Base-by-base conservation (phyloP, 2,888 invertebrate species). In the Diachrysia chrysitis region DNA sequence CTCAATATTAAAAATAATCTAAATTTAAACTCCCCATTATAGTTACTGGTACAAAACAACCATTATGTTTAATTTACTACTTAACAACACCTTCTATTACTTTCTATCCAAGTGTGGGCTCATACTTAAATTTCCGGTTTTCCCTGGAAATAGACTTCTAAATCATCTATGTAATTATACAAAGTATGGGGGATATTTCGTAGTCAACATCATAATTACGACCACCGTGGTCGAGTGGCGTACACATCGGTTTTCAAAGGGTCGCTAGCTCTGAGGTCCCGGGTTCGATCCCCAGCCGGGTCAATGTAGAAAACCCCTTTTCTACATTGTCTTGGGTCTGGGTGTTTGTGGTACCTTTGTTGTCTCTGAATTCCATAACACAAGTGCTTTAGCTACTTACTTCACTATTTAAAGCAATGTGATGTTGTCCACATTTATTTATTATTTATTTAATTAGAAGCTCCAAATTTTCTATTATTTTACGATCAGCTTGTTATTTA, bases 401-500 rank as follows among this genome's bases (percentile, higher is more conserved):
- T n/a, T n/a, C n/a, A n/a, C n/a, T n/a, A n/a, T n/a, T n/a, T n/a
- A n/a, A n/a, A n/a, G n/a, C n/a, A n/a, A n/a, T n/a, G n/a, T n/a
- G n/a, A n/a, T n/a, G n/a, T n/a, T n/a, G n/a, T n/a, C n/a, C n/a
- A n/a, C n/a, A n/a, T n/a, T n/a, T n/a, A n/a, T n/a, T n/a, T n/a
- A n/a, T n/a, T n/a, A n/a, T n/a, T n/a, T n/a, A n/a, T n/a, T n/a
- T 4, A 42, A 17, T 19, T 2, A 7, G 17, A n/a, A 48, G 9
- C 10, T 0, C n/a, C n/a, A 35, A 57, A 2, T 63, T 76, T 59
- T 58, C 54, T n/a, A n/a, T n/a, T n/a, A 37, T 64, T 42, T 51
- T 66, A 66, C 42, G 46, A 74, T 66, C 63, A 66, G 54, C 29
- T n/a, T 54, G 59, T 61, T 67, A 62, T 55, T 68, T 64, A 23